Evolutionary conservation across 2,888 invertebrate species (phyloP), one percentile per base, ranked within the genome.

Genomic region (Oasisia sp.): DNA sequence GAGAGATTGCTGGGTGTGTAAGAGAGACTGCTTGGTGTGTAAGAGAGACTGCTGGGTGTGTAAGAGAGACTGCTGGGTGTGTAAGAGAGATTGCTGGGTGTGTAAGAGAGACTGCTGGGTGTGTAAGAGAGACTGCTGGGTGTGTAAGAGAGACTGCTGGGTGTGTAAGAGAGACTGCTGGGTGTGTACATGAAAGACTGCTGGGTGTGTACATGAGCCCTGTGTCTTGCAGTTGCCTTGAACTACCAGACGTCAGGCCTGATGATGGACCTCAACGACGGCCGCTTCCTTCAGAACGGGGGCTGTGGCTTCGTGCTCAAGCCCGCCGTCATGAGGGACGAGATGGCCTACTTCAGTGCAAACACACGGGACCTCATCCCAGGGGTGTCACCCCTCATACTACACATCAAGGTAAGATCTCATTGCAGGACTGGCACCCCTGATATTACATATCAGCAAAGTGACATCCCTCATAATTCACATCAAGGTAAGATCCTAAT

Each of bases 211-310:
- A 74, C 74, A 27, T 74, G 74, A 74, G 14, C 27, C 27, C 74
- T 7, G 14, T n/a, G 19, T 74, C 74, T 74, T 91, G n/a, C 95
- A 97, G 97, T 97, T 93, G 97, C 97, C 3, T 95, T 97, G 93
- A 97, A 97, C 95, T 97, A 97, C 95, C 97, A 97, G 95, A 97
- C 97, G 0, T 97, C 97, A 1, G 97, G 97, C 0, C 95, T 97
- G 92, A 97, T 97, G 97, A 97, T 97, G 97, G 97, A 97, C 95
- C 95, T 97, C n/a, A 97, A 97, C 95, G 97, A 97, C 94, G 97
- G 97, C 27, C 96, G 97, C 95, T 97, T 97, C 95, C 95, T 96
- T n/a, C 97, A 97, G 93, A 97, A 97, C 95, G 97, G 97, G 14
- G 96, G 96, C 27, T 97, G 97, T 95, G 97, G 97, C n/a, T 97